Evolutionary conservation across 2,113 vertebrate genomes (phyloP), one percentile per base, ranked within the genome.

Genomic region (Helogale parvula): DNA sequence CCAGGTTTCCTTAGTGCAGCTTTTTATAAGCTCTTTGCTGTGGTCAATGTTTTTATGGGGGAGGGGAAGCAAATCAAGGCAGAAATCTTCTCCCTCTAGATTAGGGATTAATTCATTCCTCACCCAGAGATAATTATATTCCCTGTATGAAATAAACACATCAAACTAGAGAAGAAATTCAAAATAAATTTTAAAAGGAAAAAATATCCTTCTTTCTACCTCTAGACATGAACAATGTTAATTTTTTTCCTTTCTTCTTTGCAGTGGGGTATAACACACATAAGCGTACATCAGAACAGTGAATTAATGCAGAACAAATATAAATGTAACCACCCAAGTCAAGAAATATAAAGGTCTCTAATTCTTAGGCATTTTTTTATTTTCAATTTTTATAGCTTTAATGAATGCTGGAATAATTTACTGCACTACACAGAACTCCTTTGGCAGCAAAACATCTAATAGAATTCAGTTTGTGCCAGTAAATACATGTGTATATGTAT

Each of bases 91-190:
- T 82, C 96, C 98, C 97, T 99, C 98, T 16, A 99, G 97, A 35
- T 79, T 25, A 90, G 99, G 98, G 35, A 99, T 98, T 69, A 99
- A 98, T 68, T 98, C 98, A 0, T 98, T 97, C 94, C 99, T 98
- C 68, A 99, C 99, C 99, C 99, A 99, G 33, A 93, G 17, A 0
- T 98, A 92, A 15, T 99, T 99, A 0, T 97, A 98, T 95, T 99
- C 99, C 52, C 99, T 99, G 94, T 99, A 99, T 13, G 99, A 99
- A 52, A 99, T 77, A 93, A 99, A 99, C 0, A 99, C 99, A 0
- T 99, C 99, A 21, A 99, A 99, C 63, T 98, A 96, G 4, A 99
- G 66, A 90, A 16, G 91, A 92, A 86, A 2, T n/a, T 72, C 10
- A 63, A 76, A 76, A 63, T 89, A 71, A 25, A 69, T 74, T 60